phyloP scores from a whole-genome alignment of 2,113 vertebrate genomes.

The Mellivora capensis region DNA sequence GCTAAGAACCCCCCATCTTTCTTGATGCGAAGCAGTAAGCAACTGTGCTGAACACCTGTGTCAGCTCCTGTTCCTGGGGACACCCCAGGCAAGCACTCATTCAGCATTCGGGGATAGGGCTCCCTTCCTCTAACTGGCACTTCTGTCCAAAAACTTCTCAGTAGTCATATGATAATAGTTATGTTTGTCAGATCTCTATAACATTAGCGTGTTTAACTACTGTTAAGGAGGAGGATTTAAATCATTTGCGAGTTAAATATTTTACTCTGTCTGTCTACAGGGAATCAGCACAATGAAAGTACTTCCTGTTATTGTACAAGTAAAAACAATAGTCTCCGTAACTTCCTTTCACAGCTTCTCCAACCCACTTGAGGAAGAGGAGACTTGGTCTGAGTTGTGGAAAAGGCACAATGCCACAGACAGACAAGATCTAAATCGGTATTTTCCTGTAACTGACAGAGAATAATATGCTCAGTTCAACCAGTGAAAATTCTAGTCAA shows the following conservation, averaged over 20 bases:
- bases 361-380: background rate
- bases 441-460: background rate
- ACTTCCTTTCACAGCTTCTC: background rate
- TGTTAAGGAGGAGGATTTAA: background rate
- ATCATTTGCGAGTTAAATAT: background rate
- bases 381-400: background rate
- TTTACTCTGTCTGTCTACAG: background rate
- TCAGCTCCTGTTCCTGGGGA: background rate
- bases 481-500: background rate
- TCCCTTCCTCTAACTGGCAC: background rate
- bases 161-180: background rate
- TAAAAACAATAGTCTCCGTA: background rate
- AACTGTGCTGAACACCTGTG: slow-evolving; percentile 63
- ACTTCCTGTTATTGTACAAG: background rate
- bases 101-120: background rate
- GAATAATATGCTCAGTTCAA: background rate
- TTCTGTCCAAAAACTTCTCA: background rate
- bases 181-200: background rate
- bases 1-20: slow-evolving; percentile 34
- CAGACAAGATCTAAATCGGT: background rate
- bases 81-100: background rate
- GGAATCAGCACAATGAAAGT: background rate
- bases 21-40: background rate
- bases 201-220: background rate
- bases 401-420: background rate